A percentile compares a stretch with the other conserved stretches of the same genome.
phyloP scores from a whole-genome alignment of 1,140 invertebrate genomes.

The Diuraphis noxia region DNA sequence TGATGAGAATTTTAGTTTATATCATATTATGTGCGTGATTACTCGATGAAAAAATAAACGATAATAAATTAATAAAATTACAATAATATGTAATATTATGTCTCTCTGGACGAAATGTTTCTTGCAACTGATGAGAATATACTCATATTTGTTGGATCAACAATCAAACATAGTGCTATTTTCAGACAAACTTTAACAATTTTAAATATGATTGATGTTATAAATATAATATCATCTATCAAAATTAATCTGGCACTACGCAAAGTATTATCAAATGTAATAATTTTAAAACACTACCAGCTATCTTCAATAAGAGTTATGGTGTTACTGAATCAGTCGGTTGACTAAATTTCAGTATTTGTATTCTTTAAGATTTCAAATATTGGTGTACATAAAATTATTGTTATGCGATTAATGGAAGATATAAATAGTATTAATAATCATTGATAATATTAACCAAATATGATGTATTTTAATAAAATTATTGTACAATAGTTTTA shows the following conservation, averaged over 20 bases:
- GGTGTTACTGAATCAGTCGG: background rate
- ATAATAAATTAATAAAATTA: background rate
- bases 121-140: background rate
- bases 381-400: background rate
- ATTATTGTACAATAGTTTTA: background rate
- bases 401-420: background rate
- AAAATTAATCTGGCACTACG: background rate
- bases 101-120: background rate
- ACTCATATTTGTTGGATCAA: background rate
- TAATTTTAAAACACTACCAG: background rate
- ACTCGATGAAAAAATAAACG: too few relatives aligned
- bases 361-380: background rate
- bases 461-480: background rate
- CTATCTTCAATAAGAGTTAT: background rate
- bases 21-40: too few relatives aligned
- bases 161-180: background rate
- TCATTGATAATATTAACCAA: background rate
- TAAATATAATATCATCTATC: background rate
- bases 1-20: background rate
- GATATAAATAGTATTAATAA: background rate
- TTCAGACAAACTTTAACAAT: background rate
- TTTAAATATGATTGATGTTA: constrained; percentile 8
- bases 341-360: background rate
- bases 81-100: background rate
- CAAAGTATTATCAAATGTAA: background rate